Base-by-base conservation (phyloP, 2,888 invertebrate genomes). In the Mamestra brassicae region DNA sequence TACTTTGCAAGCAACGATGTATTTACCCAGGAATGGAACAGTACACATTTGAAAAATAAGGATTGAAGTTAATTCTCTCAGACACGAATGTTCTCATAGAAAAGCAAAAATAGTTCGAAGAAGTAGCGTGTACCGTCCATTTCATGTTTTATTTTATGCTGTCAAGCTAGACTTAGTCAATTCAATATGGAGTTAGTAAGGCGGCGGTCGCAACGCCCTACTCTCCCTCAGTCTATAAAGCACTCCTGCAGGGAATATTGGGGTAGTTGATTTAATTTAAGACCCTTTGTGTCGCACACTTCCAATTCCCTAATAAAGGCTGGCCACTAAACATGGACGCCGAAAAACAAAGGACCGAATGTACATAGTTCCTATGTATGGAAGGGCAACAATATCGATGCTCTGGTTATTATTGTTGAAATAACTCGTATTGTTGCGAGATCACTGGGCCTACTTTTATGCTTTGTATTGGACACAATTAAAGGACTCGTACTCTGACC, bases 211-310 rank as follows among this genome's bases (percentile, higher is more conserved):
- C 85, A 82, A 78, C 79, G 88, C 80, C 83, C 88, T 86, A 88
- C 88, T 88, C 89, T 88, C 87, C 89, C 85, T 74, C 83, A 85
- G 86, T 86, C 89, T 88, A 92, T 91, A 91, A 90, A 92, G 92
- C 92, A 86, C 89, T 92, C 90, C 91, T 88, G 88, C 84, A 87
- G 92, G 90, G 93, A 93, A 93, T 94, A 95, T 94, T 92, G 92
- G 91, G 90, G 88, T 90, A 90, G 91, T 93, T 93, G 94, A 94
- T 95, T 95, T 94, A 95, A 95, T 95, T 94, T 93, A 93, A 93
- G 93, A 87, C 92, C 94, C 93, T 95, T 95, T 95, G 93, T 94
- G 93, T 90, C 91, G 92, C 91, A 91, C 93, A 93, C 92, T 93
- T 93, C 91, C 93, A 93, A 94, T 93, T 93, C 92, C 90, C 92